Percentiles rank a stretch among this genome's conserved stretches.
These are phyloP conservation scores for Drosophila mercatorum DNA, from an alignment of 2,888 invertebrate genomes.

Conservation along the genomic window DNA sequence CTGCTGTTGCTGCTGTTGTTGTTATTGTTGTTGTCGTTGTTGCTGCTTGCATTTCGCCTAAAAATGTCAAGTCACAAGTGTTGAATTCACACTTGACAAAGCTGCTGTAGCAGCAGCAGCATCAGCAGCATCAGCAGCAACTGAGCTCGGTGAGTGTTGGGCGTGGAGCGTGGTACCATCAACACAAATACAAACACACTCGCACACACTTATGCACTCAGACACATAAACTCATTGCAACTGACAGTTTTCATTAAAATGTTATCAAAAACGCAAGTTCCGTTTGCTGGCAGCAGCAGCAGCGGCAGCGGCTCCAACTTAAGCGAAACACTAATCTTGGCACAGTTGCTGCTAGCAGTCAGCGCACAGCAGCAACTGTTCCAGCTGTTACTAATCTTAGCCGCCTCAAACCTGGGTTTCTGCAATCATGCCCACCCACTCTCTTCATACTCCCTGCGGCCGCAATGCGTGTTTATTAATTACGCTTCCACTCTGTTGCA, in stretches of 20 bases:
- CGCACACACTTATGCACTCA: slow-evolving; percentile 1
- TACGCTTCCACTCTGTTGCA: slow-evolving; percentile 20
- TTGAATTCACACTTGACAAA: slow-evolving; percentile 80
- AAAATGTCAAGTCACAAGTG: slow-evolving; percentile 80
- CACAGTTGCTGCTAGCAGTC: slow-evolving; percentile 36
- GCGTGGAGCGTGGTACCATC: slow-evolving; percentile 41
- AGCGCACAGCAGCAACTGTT: slow-evolving; percentile 33
- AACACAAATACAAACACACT: slow-evolving; percentile 17
- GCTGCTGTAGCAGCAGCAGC: slow-evolving; percentile 33
- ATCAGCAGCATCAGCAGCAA: neutral
- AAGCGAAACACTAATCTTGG: slow-evolving; percentile 64
- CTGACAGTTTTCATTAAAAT: slow-evolving; percentile 83
- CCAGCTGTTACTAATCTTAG: slow-evolving; percentile 59
- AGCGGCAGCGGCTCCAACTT: slow-evolving; percentile 25
- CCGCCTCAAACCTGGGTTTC: slow-evolving; percentile 39
- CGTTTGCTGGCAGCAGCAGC: slow-evolving; percentile 47
- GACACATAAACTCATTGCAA: slow-evolving; percentile 53
- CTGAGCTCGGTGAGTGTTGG: slow-evolving; percentile 32
- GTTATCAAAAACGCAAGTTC: slow-evolving; percentile 78
- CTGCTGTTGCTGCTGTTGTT: slow-evolving; percentile 26
- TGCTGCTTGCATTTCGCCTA: slow-evolving; percentile 60
- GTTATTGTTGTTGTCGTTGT: slow-evolving; percentile 16
- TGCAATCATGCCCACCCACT: neutral
- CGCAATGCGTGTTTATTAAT: slow-evolving; percentile 40
- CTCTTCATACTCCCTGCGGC: neutral